These are phyloP conservation scores for Strigops habroptila DNA, from an alignment of 2,113 vertebrate genomes.

Conservation along the genomic window DNA sequence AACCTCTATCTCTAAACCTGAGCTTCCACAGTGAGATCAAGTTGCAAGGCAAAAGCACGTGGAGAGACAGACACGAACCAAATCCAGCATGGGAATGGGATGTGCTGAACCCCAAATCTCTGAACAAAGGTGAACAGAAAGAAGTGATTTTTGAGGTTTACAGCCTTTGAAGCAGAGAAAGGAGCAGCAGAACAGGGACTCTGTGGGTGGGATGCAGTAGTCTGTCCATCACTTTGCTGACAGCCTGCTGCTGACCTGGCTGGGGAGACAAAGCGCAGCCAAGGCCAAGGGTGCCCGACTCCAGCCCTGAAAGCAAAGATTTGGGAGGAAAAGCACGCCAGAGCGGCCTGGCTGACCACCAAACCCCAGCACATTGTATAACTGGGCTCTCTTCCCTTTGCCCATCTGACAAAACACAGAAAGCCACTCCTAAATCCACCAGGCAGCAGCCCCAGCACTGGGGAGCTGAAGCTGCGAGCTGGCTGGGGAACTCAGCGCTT, in stretches of 20 bases:
- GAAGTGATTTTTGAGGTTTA: background rate
- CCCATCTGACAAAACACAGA: conserved; percentile 35
- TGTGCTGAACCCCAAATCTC: background rate
- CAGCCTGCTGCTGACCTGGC: background rate
- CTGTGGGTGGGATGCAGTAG: background rate
- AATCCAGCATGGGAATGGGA: background rate
- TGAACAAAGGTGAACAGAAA: background rate
- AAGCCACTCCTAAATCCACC: background rate
- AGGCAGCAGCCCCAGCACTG: background rate
- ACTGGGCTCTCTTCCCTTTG: conserved; percentile 25
- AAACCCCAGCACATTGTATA: background rate
- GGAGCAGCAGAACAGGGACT: background rate
- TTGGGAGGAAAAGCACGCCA: background rate
- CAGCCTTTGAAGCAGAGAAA: background rate
- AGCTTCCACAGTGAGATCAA: background rate
- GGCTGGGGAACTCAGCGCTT: background rate
- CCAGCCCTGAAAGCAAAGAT: background rate
- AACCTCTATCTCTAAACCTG: background rate
- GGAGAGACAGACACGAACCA: background rate
- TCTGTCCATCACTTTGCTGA: background rate
- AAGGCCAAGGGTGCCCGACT: background rate
- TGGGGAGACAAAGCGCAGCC: background rate
- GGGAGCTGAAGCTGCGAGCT: background rate
- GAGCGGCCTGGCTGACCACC: conserved; percentile 7
- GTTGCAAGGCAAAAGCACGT: background rate